phyloP scores from a whole-genome alignment of 1,140 invertebrate species.

The Myzus persicae region DNA sequence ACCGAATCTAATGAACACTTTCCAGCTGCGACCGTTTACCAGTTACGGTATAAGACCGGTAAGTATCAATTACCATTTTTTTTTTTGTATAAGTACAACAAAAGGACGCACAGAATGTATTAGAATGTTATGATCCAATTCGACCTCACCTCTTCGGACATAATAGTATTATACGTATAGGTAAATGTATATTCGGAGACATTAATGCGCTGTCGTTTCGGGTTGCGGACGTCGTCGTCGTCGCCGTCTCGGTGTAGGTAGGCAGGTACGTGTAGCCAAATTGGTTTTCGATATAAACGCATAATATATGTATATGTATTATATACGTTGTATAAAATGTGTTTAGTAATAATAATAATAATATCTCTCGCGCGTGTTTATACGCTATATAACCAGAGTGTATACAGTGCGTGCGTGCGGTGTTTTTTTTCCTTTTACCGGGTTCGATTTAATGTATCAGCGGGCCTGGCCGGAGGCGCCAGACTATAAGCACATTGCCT shows the following conservation, averaged over 20 bases:
- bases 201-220: slow-evolving; percentile 26
- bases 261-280: slow-evolving; percentile 19
- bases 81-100: neutral
- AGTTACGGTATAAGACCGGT: no score
- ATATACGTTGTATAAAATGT: neutral
- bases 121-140: neutral
- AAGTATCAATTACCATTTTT: slow-evolving; percentile 6
- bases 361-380: slow-evolving; percentile 5
- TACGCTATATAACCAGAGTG: neutral
- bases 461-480: slow-evolving; percentile 45
- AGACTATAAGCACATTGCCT: slow-evolving; percentile 57
- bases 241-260: neutral
- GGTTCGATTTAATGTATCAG: slow-evolving; percentile 56
- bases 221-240: neutral
- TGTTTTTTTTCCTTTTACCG: slow-evolving; percentile 49
- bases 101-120: neutral
- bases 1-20: neutral
- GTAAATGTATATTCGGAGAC: slow-evolving; percentile 2
- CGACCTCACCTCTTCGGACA: neutral
- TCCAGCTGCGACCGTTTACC: neutral
- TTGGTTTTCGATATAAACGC: slow-evolving; percentile 13
- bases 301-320: neutral
- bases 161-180: neutral
- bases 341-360: slow-evolving; percentile 17
- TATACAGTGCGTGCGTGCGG: neutral